Percentiles rank a stretch among this genome's conserved stretches.
These are phyloP conservation scores for Sialia sialis DNA, from an alignment of 2,113 vertebrate genomes.

Conservation along the genomic window DNA sequence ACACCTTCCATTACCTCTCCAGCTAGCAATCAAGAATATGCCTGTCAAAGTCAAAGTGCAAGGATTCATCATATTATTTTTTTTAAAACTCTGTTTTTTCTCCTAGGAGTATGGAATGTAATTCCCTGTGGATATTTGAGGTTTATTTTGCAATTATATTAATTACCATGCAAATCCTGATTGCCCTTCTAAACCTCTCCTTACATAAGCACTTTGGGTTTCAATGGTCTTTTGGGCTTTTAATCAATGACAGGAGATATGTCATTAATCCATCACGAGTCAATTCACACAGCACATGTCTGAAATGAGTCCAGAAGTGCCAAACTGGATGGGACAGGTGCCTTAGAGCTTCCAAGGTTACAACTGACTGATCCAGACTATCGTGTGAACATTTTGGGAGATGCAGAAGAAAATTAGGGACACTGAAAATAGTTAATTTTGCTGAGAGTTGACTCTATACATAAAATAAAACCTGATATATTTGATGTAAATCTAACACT, in stretches of 20 bases:
- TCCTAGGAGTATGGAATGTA: neutral
- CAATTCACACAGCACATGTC: neutral
- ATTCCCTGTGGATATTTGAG: neutral
- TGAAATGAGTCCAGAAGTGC: neutral
- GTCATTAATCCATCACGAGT: neutral
- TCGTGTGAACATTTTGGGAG: neutral
- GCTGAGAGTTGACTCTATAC: neutral
- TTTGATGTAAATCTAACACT: neutral
- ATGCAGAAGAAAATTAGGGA: neutral
- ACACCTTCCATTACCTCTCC: constrained; percentile 32
- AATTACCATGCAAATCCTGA: constrained; percentile 12
- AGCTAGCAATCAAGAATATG: constrained; percentile 7
- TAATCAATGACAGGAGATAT: neutral
- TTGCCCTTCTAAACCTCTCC: constrained; percentile 15
- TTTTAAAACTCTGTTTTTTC: neutral
- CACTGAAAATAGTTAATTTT: neutral
- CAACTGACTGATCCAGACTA: neutral
- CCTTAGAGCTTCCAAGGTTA: neutral
- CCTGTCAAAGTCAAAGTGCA: constrained; percentile 33
- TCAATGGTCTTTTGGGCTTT: constrained; percentile 9
- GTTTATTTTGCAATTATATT: constrained; percentile 51
- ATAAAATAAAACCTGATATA: neutral
- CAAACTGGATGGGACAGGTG: neutral
- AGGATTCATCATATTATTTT: constrained; percentile 23
- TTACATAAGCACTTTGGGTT: neutral